Conservation (phyloP, 2,113 vertebrate genomes). For the Apteryx mantelli region DNA sequence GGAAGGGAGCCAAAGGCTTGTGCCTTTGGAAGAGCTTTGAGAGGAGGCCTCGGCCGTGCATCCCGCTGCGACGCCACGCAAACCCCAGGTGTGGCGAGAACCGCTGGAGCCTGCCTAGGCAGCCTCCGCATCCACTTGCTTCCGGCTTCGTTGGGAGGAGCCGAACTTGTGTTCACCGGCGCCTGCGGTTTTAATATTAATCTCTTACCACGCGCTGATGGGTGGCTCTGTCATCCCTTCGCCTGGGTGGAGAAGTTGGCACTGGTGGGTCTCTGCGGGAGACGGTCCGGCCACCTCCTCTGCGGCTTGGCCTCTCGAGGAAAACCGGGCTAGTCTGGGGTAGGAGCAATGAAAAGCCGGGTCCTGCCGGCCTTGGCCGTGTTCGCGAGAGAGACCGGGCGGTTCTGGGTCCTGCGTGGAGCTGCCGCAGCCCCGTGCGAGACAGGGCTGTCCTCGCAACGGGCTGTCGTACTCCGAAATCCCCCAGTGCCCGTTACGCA, state of each 20-base stretch:
- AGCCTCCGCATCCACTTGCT: too few species aligned
- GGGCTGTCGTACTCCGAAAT: not conserved
- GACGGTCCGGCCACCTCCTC: too few species aligned
- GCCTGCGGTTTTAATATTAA: not conserved
- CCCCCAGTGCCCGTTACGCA: not conserved
- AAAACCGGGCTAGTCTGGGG: too few species aligned
- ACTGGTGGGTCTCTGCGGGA: too few species aligned
- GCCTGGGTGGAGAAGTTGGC: too few species aligned
- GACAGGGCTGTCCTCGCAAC: not conserved
- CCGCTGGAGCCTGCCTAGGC: not conserved
- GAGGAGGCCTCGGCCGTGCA: not conserved
- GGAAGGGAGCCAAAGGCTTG: too few species aligned
- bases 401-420: not conserved
- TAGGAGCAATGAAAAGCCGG: not conserved
- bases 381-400: rapidly evolving
- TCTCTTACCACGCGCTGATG: not conserved
- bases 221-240: not conserved
- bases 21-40: too few species aligned
- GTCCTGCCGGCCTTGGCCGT: not conserved
- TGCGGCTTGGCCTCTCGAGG: too few species aligned
- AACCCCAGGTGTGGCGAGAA: not conserved
- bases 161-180: not conserved
- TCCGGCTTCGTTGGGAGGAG: too few species aligned
- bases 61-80: not conserved
- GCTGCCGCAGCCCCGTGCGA: not conserved